Percentiles rank a stretch among this genome's conserved stretches.
These are phyloP conservation scores for Lepus timidus DNA, from an alignment of 2,113 vertebrate genomes.

Conservation along the genomic window DNA sequence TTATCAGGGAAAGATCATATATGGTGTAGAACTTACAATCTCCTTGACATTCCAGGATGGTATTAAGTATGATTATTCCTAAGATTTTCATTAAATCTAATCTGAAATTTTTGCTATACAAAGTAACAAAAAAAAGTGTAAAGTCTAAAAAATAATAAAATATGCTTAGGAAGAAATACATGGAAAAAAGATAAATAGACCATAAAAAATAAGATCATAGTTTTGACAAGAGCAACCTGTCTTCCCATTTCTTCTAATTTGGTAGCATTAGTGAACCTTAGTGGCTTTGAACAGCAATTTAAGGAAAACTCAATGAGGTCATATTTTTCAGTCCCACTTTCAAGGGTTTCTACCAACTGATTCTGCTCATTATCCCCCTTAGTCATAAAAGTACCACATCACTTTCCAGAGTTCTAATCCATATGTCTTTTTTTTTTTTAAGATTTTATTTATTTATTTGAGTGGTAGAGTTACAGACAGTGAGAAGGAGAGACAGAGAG, in stretches of 20 bases:
- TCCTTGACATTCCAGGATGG: background rate
- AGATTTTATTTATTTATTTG: too few relatives aligned
- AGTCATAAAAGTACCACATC: background rate
- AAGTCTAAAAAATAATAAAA: constrained; percentile 38
- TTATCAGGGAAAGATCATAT: background rate
- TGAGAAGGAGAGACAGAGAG: too few relatives aligned
- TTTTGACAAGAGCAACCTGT: constrained; percentile 52
- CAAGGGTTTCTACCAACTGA: background rate
- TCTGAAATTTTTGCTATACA: constrained; percentile 56
- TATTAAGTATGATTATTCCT: constrained; percentile 33
- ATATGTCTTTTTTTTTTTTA: background rate
- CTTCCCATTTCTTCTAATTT: constrained; percentile 53
- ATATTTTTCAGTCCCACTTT: background rate
- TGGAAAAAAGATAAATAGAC: background rate
- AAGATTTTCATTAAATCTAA: constrained; percentile 37
- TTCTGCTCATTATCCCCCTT: background rate
- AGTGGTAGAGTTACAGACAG: too few relatives aligned
- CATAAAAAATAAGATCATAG: constrained; percentile 32
- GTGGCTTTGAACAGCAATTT: constrained; percentile 6
- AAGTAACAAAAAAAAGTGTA: constrained; percentile 42
- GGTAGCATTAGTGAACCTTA: background rate
- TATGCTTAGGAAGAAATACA: background rate
- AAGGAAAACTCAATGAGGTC: background rate
- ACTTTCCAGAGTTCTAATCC: background rate
- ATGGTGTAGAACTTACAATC: background rate